Evolutionary conservation across 1,140 invertebrate genomes (phyloP), one percentile per base, ranked within the genome.

Genomic region (Diabrotica undecimpunctata): DNA sequence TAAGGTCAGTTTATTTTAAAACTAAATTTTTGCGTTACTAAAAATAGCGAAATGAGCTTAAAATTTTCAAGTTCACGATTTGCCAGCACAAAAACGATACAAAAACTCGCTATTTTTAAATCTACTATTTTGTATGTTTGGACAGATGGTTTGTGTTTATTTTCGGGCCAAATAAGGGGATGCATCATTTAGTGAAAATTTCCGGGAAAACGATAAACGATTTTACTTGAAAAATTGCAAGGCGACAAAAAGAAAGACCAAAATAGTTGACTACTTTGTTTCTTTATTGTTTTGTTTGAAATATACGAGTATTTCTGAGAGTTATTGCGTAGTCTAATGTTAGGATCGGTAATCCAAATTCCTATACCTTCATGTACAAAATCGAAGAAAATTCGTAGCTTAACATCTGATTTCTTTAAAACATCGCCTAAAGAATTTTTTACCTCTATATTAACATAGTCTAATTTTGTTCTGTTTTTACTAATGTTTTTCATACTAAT

Each of bases 11-110:
- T 46, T 46, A 46, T 46, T 46, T 46, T 46, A 46, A 46, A 46
- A 10, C 41, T 46, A 46, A 10, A 10, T 46, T 46, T 46, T 46
- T 46, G 8, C 41, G 41, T 46, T 46, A 8, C 41, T n/a, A 46
- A 46, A 46, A 46, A 46, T 46, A 46, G 41, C 25, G n/a, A 46
- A 8, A n/a, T 46, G 41, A 46, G 41, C n/a, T 46, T 46, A 8
- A 10, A 46, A 46, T 46, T 46, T 46, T 46, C 41, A 46, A 46
- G 41, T 46, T 46, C 41, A 46, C 8, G 6, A 46, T 46, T 46
- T 46, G 41, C 41, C 41, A 46, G n/a, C 41, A 10, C 54, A 54
- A 54, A 54, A 11, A 54, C 54, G 35, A 54, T 11, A 14, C 12
- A 13, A 54, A 25, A 25, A 54, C 54, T 8, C 9, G 9, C 54